phyloP scores from a whole-genome alignment of 2,888 invertebrate species.

The Agonopterix subpropinquella region DNA sequence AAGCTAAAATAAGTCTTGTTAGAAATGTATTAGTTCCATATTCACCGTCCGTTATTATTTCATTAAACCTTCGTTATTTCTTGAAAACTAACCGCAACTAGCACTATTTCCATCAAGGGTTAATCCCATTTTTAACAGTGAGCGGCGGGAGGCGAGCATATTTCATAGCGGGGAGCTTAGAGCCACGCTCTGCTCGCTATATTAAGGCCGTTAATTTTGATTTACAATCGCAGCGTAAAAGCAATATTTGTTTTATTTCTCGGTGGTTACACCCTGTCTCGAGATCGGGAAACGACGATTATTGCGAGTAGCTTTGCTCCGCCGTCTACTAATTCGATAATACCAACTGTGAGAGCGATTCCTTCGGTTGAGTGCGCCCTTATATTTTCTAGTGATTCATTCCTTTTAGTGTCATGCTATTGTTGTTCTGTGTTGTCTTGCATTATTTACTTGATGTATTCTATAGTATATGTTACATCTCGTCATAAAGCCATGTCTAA shows the following conservation, averaged over 20 bases:
- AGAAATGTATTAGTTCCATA: not conserved
- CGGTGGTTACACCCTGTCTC: slow-evolving; percentile 49
- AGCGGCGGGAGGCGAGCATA: slow-evolving; percentile 68
- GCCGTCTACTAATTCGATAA: slow-evolving; percentile 66
- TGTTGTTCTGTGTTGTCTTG: not conserved
- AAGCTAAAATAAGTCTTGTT: slow-evolving; percentile 20
- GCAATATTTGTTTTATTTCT: slow-evolving; percentile 76
- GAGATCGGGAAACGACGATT: slow-evolving; percentile 39
- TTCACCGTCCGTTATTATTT: slow-evolving; percentile 13
- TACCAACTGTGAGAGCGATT: slow-evolving; percentile 46
- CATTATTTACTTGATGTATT: too few relatives aligned
- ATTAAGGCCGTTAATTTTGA: slow-evolving; percentile 76
- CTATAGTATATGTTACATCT: too few relatives aligned
- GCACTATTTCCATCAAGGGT: slow-evolving; percentile 72
- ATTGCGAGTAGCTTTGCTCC: slow-evolving; percentile 45
- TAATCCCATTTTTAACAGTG: slow-evolving; percentile 74
- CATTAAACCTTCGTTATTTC: slow-evolving; percentile 48
- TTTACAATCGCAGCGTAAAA: slow-evolving; percentile 72
- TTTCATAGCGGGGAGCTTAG: slow-evolving; percentile 73
- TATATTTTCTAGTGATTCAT: slow-evolving; percentile 21
- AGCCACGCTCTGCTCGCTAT: slow-evolving; percentile 62
- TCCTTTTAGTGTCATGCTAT: not conserved
- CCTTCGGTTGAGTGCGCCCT: slow-evolving; percentile 47
- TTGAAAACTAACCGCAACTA: slow-evolving; percentile 54
- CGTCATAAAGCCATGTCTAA: slow-evolving; percentile 6